These are phyloP conservation scores for Phthorimaea operculella DNA, from an alignment of 1,140 invertebrate genomes.

Conservation along the genomic window DNA sequence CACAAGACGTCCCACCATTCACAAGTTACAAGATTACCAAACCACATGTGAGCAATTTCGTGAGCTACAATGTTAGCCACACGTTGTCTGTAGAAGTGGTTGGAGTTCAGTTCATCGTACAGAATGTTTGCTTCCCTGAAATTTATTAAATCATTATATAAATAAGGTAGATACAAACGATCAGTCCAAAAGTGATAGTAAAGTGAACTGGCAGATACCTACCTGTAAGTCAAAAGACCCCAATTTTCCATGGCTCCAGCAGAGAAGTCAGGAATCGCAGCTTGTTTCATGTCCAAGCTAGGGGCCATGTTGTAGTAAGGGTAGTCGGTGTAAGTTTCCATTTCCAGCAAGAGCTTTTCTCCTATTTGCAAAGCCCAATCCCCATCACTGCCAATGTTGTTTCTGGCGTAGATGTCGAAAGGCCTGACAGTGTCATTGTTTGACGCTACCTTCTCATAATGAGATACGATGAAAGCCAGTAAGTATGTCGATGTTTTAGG, in stretches of 20 bases:
- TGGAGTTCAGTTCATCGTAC: slow-evolving; percentile 42
- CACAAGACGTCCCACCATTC: slow-evolving; percentile 76
- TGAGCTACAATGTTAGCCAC: slow-evolving; percentile 67
- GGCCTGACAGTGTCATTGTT: slow-evolving; percentile 49
- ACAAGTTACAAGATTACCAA: slow-evolving; percentile 71
- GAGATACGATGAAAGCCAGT: slow-evolving; percentile 85
- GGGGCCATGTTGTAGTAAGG: slow-evolving; percentile 63
- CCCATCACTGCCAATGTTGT: slow-evolving; percentile 72
- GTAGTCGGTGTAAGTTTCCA: slow-evolving; percentile 62
- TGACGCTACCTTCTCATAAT: slow-evolving; percentile 69
- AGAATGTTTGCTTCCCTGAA: slow-evolving; percentile 50
- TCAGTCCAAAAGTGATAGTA: too few species aligned
- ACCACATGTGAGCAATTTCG: slow-evolving; percentile 67
- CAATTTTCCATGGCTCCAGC: slow-evolving; percentile 77
- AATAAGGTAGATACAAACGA: not conserved
- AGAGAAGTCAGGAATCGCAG: slow-evolving; percentile 78
- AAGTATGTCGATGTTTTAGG: slow-evolving; percentile 89
- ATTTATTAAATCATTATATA: slow-evolving; percentile 1
- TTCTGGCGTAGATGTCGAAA: slow-evolving; percentile 77
- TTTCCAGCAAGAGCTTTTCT: slow-evolving; percentile 52
- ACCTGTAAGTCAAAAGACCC: slow-evolving; percentile 76
- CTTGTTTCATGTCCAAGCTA: slow-evolving; percentile 72
- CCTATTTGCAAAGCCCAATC: slow-evolving; percentile 70
- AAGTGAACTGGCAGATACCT: slow-evolving; percentile 8
- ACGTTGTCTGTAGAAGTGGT: slow-evolving; percentile 61